Conservation (phyloP, 2,113 vertebrate species). For the Microtus montanus region DNA sequence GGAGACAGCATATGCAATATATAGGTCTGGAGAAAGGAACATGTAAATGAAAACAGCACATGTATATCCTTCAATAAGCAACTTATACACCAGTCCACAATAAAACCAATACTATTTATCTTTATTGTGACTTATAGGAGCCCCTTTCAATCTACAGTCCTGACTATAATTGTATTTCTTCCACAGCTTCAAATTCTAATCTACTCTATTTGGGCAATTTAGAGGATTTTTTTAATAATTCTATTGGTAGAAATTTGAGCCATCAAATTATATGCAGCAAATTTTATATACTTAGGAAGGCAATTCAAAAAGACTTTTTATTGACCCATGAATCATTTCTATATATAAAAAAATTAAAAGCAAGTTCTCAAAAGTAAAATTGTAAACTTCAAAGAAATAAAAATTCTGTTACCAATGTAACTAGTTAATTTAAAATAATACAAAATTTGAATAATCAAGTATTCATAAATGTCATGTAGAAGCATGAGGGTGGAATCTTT, state of each 20-base stretch:
- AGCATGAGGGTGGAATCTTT: not conserved
- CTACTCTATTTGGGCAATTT: not conserved
- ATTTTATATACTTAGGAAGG: not conserved
- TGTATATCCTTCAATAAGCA: constrained; percentile 1
- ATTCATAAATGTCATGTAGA: not conserved
- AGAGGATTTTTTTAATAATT: not conserved
- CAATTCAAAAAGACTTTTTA: not conserved
- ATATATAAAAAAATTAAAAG: not conserved
- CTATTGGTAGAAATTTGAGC: not conserved
- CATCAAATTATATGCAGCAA: constrained; percentile 9
- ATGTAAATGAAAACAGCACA: constrained; percentile 49
- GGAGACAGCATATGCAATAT: constrained; percentile 46
- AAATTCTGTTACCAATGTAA: not conserved
- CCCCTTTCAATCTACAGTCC: not conserved
- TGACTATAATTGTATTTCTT: not conserved
- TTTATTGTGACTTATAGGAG: not conserved
- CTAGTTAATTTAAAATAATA: constrained; percentile 1
- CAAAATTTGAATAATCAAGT: constrained; percentile 9
- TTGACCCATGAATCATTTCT: not conserved
- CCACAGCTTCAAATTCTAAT: not conserved
- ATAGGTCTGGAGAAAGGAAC: constrained; percentile 34
- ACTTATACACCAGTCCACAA: not conserved
- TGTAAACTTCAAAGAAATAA: constrained; percentile 2
- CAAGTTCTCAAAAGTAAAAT: constrained; percentile 16
- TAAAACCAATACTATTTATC: not conserved